These are phyloP conservation scores for Sarcophaga bullata DNA, from an alignment of 1,140 invertebrate genomes.

Conservation along the genomic window DNA sequence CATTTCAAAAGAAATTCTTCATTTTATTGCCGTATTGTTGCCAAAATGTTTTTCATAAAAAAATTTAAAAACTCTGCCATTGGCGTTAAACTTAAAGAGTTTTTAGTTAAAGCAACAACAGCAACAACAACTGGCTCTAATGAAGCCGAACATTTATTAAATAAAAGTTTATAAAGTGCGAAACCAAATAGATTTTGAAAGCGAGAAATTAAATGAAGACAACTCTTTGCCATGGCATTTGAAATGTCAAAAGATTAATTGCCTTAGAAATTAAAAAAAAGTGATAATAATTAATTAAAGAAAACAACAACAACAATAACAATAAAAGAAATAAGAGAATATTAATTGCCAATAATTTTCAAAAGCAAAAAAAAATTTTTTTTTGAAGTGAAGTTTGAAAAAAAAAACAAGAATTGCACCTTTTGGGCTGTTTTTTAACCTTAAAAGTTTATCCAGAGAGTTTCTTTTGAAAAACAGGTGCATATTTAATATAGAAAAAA, in stretches of 20 bases:
- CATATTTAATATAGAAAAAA: slow-evolving; percentile 1
- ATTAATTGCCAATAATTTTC: no score
- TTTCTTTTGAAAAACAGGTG: slow-evolving; percentile 27
- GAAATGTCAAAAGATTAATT: no score
- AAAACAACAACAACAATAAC: no score
- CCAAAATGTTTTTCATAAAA: background rate
- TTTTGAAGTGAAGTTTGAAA: background rate
- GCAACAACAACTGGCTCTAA: background rate
- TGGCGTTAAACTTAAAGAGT: background rate
- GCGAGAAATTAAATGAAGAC: no score
- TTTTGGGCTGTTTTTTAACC: background rate
- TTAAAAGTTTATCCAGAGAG: no score
- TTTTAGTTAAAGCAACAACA: background rate
- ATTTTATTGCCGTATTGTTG: background rate
- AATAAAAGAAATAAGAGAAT: no score
- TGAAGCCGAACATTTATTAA: background rate
- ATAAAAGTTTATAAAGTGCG: background rate
- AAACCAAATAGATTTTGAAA: no score
- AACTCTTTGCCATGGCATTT: no score
- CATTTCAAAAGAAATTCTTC: no score
- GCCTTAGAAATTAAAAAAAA: no score
- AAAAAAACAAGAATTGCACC: slow-evolving; percentile 25
- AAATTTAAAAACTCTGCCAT: background rate
- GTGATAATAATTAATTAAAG: no score
- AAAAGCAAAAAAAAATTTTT: background rate